phyloP scores from a whole-genome alignment of 2,113 vertebrate species.

The Zapus hudsonius region DNA sequence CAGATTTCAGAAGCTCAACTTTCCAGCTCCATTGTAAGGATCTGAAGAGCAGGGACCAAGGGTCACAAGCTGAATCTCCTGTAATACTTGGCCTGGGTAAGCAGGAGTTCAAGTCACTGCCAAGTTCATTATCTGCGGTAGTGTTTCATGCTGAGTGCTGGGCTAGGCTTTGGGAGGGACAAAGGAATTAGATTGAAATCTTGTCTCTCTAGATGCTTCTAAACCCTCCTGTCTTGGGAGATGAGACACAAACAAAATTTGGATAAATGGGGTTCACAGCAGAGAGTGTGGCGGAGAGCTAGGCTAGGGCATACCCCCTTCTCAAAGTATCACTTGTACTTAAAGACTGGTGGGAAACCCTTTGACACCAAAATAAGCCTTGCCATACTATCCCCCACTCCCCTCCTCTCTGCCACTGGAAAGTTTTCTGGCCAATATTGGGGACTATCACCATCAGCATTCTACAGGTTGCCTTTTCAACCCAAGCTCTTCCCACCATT shows the following conservation, averaged over 20 bases:
- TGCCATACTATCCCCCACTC: neutral
- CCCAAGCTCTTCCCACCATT: neutral
- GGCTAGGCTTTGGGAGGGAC: neutral
- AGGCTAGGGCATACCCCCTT: neutral
- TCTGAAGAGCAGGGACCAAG: neutral
- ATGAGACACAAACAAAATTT: neutral
- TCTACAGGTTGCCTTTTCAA: neutral
- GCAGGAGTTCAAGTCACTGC: neutral
- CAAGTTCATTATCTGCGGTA: neutral
- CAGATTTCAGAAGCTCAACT: neutral
- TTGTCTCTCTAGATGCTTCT: constrained; percentile 23
- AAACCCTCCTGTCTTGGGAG: neutral
- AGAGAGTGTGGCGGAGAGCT: neutral
- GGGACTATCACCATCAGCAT: neutral
- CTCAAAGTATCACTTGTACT: neutral
- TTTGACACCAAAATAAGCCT: neutral
- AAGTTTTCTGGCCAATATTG: neutral
- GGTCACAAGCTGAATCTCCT: neutral
- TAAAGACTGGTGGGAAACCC: neutral
- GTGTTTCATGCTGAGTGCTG: neutral
- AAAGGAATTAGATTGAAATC: constrained; percentile 12
- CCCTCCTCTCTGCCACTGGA: neutral
- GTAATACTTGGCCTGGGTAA: neutral
- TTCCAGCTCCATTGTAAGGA: neutral
- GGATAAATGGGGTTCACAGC: neutral